phyloP scores from a whole-genome alignment of 2,113 vertebrate species.

The Bungarus multicinctus region DNA sequence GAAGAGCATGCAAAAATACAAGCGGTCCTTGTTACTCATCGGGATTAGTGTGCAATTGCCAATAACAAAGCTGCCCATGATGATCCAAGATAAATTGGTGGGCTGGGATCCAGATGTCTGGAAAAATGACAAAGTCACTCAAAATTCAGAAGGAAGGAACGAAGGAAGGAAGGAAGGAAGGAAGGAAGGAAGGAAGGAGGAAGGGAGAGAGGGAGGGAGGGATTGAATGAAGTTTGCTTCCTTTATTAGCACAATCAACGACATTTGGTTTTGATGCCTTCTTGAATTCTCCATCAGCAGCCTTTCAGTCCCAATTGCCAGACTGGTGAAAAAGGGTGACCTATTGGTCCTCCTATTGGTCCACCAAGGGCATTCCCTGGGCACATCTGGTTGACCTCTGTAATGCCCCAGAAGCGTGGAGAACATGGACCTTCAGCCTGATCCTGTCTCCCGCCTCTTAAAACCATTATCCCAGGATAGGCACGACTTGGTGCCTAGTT shows the following conservation, averaged over 20 bases:
- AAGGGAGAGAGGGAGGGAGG: background rate
- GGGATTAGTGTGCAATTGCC: background rate
- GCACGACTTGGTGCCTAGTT: background rate
- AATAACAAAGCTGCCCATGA: background rate
- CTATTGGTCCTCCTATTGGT: background rate
- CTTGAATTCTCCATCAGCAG: background rate
- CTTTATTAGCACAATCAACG: background rate
- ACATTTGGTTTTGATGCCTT: background rate
- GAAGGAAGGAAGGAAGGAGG: background rate
- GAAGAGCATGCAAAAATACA: background rate
- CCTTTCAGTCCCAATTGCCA: background rate
- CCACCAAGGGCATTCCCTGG: background rate
- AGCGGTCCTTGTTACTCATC: background rate
- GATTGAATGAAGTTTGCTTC: background rate
- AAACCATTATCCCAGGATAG: background rate
- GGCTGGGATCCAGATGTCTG: background rate
- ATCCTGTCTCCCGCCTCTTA: background rate
- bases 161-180: background rate
- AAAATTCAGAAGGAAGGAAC: background rate
- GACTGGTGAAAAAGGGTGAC: background rate
- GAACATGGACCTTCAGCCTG: background rate
- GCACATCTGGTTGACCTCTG: background rate
- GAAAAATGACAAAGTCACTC: background rate
- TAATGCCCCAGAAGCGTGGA: background rate
- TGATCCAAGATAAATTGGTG: background rate